A percentile compares a stretch with the other conserved stretches of the same genome.
phyloP scores from a whole-genome alignment of 2,113 vertebrate genomes.

The Diadophis punctatus region DNA sequence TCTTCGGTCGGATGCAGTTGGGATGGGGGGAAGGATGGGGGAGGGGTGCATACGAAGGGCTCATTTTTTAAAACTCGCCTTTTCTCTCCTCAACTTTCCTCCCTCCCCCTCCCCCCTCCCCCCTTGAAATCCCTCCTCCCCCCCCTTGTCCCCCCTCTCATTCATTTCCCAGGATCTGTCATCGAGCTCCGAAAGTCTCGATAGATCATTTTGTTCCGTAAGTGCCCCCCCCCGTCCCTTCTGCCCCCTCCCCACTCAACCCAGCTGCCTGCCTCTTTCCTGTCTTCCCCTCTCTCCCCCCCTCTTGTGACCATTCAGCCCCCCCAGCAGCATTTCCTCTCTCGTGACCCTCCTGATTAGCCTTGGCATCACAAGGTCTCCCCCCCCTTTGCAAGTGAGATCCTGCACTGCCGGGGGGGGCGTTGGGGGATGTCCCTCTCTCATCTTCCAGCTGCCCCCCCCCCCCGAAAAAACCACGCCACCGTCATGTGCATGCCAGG shows the following conservation, averaged over 20 bases:
- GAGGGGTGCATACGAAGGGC: not conserved
- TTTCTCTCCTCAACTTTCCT: constrained; percentile 63
- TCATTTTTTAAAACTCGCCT: constrained; percentile 68
- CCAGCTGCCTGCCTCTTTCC: constrained; percentile 61
- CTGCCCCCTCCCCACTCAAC: constrained; percentile 1
- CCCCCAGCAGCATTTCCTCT: constrained; percentile 73
- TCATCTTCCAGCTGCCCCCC: no score
- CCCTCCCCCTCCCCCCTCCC: constrained; percentile 39
- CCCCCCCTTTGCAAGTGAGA: not conserved
- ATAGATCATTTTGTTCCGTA: constrained; percentile 82
- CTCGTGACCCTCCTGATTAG: constrained; percentile 21
- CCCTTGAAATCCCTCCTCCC: not conserved
- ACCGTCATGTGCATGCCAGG: not conserved
- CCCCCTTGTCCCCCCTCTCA: constrained; percentile 34
- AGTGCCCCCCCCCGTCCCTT: constrained; percentile 69
- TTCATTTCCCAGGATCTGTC: constrained; percentile 83
- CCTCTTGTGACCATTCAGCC: not conserved
- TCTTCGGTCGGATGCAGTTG: not conserved
- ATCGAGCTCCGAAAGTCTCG: constrained; percentile 87
- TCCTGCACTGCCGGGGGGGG: not conserved
- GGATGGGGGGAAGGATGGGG: not conserved
- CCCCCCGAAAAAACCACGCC: not conserved
- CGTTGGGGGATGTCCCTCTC: not conserved
- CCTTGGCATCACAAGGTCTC: not conserved
- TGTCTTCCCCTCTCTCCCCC: no score